Evolutionary conservation across 2,888 invertebrate genomes (phyloP).

Genomic region (Agrochola lota): DNA sequence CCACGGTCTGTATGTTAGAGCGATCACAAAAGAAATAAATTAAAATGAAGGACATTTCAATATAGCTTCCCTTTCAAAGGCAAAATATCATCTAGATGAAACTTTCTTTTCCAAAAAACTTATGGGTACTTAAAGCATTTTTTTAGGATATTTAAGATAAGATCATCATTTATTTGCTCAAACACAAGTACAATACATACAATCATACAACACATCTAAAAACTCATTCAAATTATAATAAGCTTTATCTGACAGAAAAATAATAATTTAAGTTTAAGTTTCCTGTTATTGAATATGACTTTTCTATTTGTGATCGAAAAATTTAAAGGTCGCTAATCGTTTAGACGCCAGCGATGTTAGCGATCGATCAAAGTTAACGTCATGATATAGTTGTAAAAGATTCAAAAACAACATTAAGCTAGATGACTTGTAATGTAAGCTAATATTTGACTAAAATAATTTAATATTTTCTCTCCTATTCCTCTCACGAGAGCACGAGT

Average conservation of each 20-base stretch:
- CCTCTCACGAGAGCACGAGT: conserved; percentile 31
- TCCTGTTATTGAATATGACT: conserved; percentile 24
- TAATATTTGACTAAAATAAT: conserved; percentile 27
- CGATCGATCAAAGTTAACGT: conserved; percentile 29
- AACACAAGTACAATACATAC: too few relatives aligned
- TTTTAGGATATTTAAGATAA: too few relatives aligned
- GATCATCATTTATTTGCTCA: too few relatives aligned
- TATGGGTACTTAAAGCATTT: background rate
- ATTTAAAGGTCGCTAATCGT: conserved; percentile 33
- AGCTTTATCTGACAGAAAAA: too few relatives aligned
- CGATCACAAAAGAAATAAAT: conserved; percentile 18
- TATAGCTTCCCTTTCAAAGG: conserved; percentile 21
- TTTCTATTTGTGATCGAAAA: conserved; percentile 30
- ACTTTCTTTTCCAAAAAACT: background rate
- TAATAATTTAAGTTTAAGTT: conserved; percentile 3
- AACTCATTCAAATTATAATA: too few relatives aligned
- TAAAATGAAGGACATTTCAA: conserved; percentile 32
- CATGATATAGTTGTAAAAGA: conserved; percentile 32
- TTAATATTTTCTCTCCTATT: conserved; percentile 24
- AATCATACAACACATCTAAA: too few relatives aligned
- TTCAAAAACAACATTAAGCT: conserved; percentile 40
- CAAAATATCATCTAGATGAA: conserved; percentile 12
- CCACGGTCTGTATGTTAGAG: conserved; percentile 1
- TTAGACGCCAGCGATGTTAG: conserved; percentile 23
- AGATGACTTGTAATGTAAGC: conserved; percentile 23